Conservation (phyloP, 2,888 invertebrate genomes). For the Slavum lentiscoides region DNA sequence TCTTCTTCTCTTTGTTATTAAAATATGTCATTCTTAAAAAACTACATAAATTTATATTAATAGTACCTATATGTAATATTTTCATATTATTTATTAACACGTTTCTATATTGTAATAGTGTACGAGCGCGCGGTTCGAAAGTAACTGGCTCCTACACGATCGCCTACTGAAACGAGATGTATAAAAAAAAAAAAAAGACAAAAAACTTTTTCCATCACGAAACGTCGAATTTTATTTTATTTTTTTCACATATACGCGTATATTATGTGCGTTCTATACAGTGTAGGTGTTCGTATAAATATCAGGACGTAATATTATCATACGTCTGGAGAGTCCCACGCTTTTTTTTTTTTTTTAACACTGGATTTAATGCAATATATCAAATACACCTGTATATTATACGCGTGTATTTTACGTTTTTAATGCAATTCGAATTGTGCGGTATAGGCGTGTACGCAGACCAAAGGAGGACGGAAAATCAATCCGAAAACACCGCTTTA, state of each 20-base stretch:
- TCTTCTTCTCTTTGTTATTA: too few species aligned
- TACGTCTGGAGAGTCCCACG: background rate
- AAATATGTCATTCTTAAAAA: too few species aligned
- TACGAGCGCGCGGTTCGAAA: background rate
- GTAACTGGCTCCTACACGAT: constrained; percentile 8
- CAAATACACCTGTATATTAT: too few species aligned
- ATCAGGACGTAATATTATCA: constrained; percentile 9
- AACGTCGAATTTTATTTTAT: background rate
- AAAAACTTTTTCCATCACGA: constrained; percentile 22
- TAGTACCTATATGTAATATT: too few species aligned
- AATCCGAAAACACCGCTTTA: too few species aligned
- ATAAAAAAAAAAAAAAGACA: background rate
- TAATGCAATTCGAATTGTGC: too few species aligned
- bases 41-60: too few species aligned
- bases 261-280: background rate
- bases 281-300: constrained; percentile 27
- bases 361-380: too few species aligned
- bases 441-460: too few species aligned
- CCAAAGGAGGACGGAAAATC: too few species aligned
- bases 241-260: background rate
- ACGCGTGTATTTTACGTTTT: too few species aligned
- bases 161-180: constrained; percentile 9
- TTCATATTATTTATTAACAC: background rate
- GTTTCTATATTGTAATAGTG: background rate
- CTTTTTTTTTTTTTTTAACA: background rate